Conservation (phyloP, 2,113 vertebrate genomes). For the Tetrao urogallus region DNA sequence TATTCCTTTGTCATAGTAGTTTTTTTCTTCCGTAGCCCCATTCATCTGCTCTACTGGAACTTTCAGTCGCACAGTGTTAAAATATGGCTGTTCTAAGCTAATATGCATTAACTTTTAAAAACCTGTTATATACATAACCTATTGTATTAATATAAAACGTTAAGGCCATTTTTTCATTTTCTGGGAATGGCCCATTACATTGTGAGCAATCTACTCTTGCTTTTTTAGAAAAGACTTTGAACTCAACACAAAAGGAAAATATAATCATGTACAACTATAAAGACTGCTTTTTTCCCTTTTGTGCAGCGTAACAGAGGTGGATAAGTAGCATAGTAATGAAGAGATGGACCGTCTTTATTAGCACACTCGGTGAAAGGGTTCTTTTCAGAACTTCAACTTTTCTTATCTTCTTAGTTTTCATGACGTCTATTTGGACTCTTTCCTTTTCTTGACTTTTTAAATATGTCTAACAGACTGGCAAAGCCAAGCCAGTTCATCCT, state of each 20-base stretch:
- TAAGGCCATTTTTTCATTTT: conserved; percentile 75
- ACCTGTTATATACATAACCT: conserved; percentile 79
- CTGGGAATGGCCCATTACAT: conserved; percentile 80
- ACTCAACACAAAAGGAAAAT: conserved; percentile 79
- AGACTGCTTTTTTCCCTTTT: conserved; percentile 76
- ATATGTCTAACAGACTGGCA: conserved; percentile 59
- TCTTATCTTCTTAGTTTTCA: conserved; percentile 78
- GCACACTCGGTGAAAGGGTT: conserved; percentile 68
- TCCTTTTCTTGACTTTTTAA: conserved; percentile 75
- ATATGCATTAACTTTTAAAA: conserved; percentile 80
- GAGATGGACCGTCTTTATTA: conserved; percentile 76
- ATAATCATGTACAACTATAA: conserved; percentile 81
- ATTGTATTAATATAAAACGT: conserved; percentile 80
- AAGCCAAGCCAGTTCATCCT: conserved; percentile 67
- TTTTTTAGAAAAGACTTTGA: conserved; percentile 76
- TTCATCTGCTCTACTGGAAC: conserved; percentile 80
- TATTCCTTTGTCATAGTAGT: conserved; percentile 73
- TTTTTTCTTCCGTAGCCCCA: conserved; percentile 76
- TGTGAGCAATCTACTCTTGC: conserved; percentile 79
- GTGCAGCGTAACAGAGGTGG: conserved; percentile 73
- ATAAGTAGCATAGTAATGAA: conserved; percentile 79
- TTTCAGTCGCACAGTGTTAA: conserved; percentile 76
- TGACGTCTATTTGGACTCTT: conserved; percentile 66
- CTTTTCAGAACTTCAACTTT: conserved; percentile 79
- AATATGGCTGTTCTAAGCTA: conserved; percentile 78